phyloP scores from a whole-genome alignment of 2,113 vertebrate species.

The Lontra canadensis region DNA sequence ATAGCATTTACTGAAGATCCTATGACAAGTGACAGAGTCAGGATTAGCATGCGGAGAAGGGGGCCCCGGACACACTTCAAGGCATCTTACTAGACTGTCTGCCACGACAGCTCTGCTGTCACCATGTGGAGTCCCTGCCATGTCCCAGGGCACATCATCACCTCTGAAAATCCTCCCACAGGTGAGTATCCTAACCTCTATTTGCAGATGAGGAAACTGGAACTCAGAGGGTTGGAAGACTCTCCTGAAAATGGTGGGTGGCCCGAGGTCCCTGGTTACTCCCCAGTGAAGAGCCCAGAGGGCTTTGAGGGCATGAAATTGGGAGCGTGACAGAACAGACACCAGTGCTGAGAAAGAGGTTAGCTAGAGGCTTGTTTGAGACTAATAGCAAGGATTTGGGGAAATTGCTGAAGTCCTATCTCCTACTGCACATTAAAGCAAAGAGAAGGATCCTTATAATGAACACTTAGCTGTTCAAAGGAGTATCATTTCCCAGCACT shows the following conservation, averaged over 20 bases:
- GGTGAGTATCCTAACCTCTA: neutral
- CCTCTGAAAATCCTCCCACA: neutral
- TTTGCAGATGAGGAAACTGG: neutral
- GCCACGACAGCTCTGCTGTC: neutral
- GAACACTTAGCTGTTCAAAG: conserved; percentile 71
- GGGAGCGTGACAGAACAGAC: neutral
- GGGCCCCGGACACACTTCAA: accelerated
- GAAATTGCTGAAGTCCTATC: conserved; percentile 41
- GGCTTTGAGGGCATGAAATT: neutral
- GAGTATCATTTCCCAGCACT: neutral
- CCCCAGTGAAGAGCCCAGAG: neutral
- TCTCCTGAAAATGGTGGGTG: neutral
- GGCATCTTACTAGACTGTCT: neutral
- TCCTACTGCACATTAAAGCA: conserved; percentile 60
- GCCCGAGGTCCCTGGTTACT: neutral
- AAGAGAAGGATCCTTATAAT: conserved; percentile 63
- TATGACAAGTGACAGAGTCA: neutral
- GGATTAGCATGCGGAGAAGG: accelerated
- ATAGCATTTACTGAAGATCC: neutral
- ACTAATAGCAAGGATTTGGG: conserved; percentile 20
- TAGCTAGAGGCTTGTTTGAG: neutral
- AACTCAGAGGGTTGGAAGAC: neutral
- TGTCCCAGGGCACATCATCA: accelerated
- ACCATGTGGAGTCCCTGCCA: neutral
- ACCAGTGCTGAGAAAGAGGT: neutral